Evolutionary conservation across 2,113 vertebrate genomes (phyloP), one percentile per base, ranked within the genome.

Genomic region (Tachysurus fulvidraco): DNA sequence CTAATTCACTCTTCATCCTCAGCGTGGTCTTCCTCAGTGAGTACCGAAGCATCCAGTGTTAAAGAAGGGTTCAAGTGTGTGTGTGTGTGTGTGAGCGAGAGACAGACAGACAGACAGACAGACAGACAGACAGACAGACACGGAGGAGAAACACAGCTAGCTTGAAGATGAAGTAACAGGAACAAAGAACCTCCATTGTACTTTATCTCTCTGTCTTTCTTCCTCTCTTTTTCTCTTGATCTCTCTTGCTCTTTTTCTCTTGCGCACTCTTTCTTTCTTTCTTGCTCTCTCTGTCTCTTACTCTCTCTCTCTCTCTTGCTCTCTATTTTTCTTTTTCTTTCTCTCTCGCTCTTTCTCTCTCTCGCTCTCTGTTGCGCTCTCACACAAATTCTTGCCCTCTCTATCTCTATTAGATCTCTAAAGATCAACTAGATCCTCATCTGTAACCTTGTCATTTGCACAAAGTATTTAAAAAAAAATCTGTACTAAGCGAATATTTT

Each of bases 1-100:
- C 73, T 14, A 57, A 71, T 57, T 50, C 82, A 57, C 65, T 87
- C 87, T 74, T 89, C 81, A n/a, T 88, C 77, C 52, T 84, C 81
- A 62, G 80, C 57, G 19, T 87, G 64, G 41, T 62, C 50, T 41
- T 87, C 74, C 60, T 89, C 46, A 89, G 91, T 92, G 85, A 91
- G 90, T 88, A 62, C 7, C 11, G 19, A 59, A 59, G 54, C 10
- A 12, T n/a, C 50, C 2, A 5, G 13, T 14, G 0, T 14, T 46
- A 46, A 28, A 2, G 46, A 50, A 25, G 5, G 44, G 41, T 23
- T 74, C 3, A 16, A 13, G 5, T 36, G 54, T 21, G 55, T 21
- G 76, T 55, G 52, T 79, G 76, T 55, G 76, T 54, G 76, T 55
- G 76, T 16, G 74, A 0, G 74, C 0, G 69, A 4, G 69, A 5